Evolutionary conservation across 1,140 invertebrate genomes (phyloP).

Genomic region (Drosophila busckii): DNA sequence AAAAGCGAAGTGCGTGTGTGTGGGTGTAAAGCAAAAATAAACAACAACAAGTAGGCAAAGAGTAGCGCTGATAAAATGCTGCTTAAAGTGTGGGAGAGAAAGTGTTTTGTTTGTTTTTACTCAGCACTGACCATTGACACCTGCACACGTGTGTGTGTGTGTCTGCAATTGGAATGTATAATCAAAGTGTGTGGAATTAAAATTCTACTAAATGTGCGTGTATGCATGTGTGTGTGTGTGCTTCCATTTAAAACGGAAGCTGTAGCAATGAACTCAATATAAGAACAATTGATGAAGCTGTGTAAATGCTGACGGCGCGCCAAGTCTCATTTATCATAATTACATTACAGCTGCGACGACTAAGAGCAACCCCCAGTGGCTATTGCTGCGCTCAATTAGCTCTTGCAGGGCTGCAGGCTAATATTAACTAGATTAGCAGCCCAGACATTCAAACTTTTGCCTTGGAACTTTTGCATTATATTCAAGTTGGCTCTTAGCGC

Average conservation of each 20-base stretch:
- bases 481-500: neutral
- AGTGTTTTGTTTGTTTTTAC: constrained; percentile 8
- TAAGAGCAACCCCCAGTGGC: neutral
- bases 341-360: constrained; percentile 14
- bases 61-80: constrained; percentile 49
- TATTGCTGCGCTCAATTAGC: constrained; percentile 12
- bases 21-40: constrained; percentile 2
- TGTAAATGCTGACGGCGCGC: neutral
- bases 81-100: constrained; percentile 40
- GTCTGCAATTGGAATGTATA: constrained; percentile 17
- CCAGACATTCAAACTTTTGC: neutral
- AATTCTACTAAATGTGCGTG: constrained; percentile 48
- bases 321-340: constrained; percentile 28
- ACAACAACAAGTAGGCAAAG: constrained; percentile 32
- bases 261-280: constrained; percentile 6
- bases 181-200: constrained; percentile 55
- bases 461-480: constrained; percentile 1
- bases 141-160: constrained; percentile 15
- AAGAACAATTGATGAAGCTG: neutral
- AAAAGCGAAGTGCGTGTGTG: neutral
- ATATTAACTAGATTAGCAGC: constrained; percentile 10
- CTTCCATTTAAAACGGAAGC: constrained; percentile 22
- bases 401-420: neutral
- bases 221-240: constrained; percentile 13
- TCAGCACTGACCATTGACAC: constrained; percentile 46